Evolutionary conservation across 2,113 vertebrate species (phyloP).

Genomic region (Sphyrna mokarran): DNA sequence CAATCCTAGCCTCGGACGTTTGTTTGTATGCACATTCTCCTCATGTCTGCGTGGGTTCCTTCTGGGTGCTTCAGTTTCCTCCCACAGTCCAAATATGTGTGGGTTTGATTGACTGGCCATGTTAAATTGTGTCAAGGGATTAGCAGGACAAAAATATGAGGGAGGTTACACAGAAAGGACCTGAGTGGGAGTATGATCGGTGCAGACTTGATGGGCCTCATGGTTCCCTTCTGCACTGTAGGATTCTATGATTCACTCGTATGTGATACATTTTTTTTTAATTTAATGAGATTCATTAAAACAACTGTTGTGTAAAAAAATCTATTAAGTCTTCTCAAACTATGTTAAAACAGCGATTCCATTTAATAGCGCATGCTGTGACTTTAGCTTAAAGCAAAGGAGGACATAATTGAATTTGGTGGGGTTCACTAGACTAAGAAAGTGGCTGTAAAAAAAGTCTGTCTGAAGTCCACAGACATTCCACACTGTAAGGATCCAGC

Average conservation of each 20-base stretch:
- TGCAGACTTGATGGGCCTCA: too few relatives aligned
- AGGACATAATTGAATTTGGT: slow-evolving; percentile 15
- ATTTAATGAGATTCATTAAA: slow-evolving; percentile 31
- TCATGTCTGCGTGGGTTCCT: too few relatives aligned
- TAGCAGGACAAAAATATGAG: too few relatives aligned
- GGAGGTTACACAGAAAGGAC: too few relatives aligned
- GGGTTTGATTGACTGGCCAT: too few relatives aligned
- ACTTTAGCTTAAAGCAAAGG: slow-evolving; percentile 21
- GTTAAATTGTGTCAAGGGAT: too few relatives aligned
- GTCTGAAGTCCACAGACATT: neutral
- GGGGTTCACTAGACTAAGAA: slow-evolving; percentile 25
- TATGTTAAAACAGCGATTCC: slow-evolving; percentile 16
- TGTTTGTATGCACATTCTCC: too few relatives aligned
- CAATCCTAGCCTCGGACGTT: too few relatives aligned
- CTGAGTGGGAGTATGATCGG: too few relatives aligned
- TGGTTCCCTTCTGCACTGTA: too few relatives aligned
- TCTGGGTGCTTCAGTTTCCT: too few relatives aligned
- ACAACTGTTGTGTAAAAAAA: slow-evolving; percentile 21
- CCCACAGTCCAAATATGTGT: too few relatives aligned
- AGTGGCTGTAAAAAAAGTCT: neutral
- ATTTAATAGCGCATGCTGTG: slow-evolving; percentile 27
- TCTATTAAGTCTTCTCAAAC: slow-evolving; percentile 17
- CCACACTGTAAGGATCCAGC: neutral
- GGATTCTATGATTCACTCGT: neutral
- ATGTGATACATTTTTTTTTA: neutral